A percentile compares a stretch with the other conserved stretches of the same genome.
Conservation (phyloP, 2,113 vertebrate genomes). For the Pterocles burchelli region DNA sequence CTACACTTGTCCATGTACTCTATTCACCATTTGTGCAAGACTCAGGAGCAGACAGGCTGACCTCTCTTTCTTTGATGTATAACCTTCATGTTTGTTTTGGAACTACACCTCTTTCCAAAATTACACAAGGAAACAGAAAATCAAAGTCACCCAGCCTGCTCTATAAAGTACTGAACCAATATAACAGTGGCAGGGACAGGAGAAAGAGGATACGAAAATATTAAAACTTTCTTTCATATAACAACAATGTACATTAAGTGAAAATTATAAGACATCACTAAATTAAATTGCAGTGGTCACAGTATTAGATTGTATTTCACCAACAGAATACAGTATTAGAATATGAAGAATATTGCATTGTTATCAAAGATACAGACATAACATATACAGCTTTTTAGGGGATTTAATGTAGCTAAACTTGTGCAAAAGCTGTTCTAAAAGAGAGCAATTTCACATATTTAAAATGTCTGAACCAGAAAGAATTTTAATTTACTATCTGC, state of each 20-base stretch:
- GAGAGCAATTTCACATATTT: background rate
- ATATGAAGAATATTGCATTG: background rate
- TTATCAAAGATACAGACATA: background rate
- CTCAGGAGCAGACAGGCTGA: background rate
- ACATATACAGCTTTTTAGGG: background rate
- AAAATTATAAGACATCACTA: background rate
- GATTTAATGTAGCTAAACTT: background rate
- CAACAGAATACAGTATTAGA: background rate
- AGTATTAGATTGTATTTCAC: background rate
- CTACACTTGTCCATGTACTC: background rate
- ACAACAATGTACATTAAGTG: background rate
- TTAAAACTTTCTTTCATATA: background rate
- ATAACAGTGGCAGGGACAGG: background rate
- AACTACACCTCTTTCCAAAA: background rate
- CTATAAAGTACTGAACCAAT: background rate
- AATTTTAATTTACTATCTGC: slow-evolving; percentile 14
- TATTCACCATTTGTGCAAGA: background rate
- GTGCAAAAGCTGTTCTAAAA: background rate
- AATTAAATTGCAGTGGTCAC: background rate
- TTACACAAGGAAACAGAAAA: background rate
- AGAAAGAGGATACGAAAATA: background rate
- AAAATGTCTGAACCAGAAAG: background rate
- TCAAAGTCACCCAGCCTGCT: background rate
- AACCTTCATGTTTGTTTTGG: background rate
- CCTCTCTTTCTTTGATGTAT: background rate